Evolutionary conservation across 2,888 invertebrate genomes (phyloP), one percentile per base, ranked within the genome.

Genomic region (Aspidiotus destructor): DNA sequence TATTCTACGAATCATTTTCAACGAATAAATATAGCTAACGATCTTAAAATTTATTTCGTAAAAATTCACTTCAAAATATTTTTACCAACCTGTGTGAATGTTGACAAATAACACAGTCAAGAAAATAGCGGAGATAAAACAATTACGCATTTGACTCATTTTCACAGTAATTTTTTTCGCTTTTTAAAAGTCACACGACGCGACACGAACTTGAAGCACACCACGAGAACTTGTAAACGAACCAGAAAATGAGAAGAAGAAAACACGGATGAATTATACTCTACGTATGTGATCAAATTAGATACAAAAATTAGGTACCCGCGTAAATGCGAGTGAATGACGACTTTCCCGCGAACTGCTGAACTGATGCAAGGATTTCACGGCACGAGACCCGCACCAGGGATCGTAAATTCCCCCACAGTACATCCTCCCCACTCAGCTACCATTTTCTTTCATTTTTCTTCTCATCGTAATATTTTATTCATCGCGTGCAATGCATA

Each of bases 51-150:
- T n/a, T n/a, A n/a, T n/a, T n/a, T n/a, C n/a, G n/a, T n/a, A n/a
- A n/a, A n/a, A n/a, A n/a, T n/a, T n/a, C n/a, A n/a, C n/a, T n/a
- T n/a, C 28, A 28, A 28, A 28, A 28, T 28, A 28, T 28, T 28
- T 28, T 11, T 48, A 48, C 48, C 3, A 48, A 63, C 63, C 63
- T 63, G 63, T 53, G 11, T 52, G 63, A 10, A 63, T 9, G 17
- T 11, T 54, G 63, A 41, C 41, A 54, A 63, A 63, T 41, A 54
- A 17, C 9, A 63, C 63, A 53, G 55, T 53, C 16, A 53, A 52
- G 63, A 63, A 63, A 63, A 63, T 41, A 9, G 41, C 63, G 54
- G 54, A 63, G 54, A 63, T 54, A 52, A 63, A 15, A 54, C n/a
- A 63, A 62, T 52, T 62, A 62, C 15, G 52, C 62, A 62, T 52